Percentiles rank a stretch among this genome's conserved stretches.
Evolutionary conservation across 2,888 invertebrate genomes (phyloP).

Genomic region (Coremacera marginata): DNA sequence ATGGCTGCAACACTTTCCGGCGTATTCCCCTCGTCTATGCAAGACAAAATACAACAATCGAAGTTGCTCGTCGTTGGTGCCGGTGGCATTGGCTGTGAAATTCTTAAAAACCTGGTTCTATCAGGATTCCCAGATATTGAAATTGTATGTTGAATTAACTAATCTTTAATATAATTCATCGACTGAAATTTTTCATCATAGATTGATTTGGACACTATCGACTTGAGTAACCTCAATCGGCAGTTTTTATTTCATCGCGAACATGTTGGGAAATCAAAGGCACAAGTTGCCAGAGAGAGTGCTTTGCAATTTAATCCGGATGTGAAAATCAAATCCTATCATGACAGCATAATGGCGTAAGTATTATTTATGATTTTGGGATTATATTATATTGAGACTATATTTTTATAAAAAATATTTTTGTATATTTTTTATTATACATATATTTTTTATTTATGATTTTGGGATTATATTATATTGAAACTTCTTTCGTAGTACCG

Average conservation of each 20-base stretch:
- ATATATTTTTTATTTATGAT: not conserved
- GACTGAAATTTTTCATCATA: conserved; percentile 68
- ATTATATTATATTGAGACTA: too few relatives aligned
- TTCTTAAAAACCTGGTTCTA: conserved; percentile 95
- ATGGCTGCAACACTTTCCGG: conserved; percentile 80
- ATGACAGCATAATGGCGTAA: conserved; percentile 94
- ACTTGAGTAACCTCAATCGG: conserved; percentile 97
- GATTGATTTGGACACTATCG: conserved; percentile 99
- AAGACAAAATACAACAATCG: conserved; percentile 76
- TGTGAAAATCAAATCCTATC: conserved; percentile 88
- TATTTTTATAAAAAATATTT: too few relatives aligned
- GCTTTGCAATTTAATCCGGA: conserved; percentile 90
- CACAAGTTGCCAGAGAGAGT: conserved; percentile 90
- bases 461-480: too few relatives aligned
- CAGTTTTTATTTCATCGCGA: conserved; percentile 99
- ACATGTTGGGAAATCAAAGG: conserved; percentile 98
- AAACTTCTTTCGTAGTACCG: conserved; percentile 74
- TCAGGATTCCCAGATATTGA: conserved; percentile 94
- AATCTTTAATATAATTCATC: not conserved
- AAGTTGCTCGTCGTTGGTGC: conserved; percentile 93
- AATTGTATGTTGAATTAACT: conserved; percentile 78
- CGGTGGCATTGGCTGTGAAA: conserved; percentile 99
- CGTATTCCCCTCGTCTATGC: conserved; percentile 76
- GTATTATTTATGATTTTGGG: conserved; percentile 52
- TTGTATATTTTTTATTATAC: too few relatives aligned